These are phyloP conservation scores for Acropternis orthonyx DNA, from an alignment of 2,797 vertebrate genomes.

Conservation along the genomic window DNA sequence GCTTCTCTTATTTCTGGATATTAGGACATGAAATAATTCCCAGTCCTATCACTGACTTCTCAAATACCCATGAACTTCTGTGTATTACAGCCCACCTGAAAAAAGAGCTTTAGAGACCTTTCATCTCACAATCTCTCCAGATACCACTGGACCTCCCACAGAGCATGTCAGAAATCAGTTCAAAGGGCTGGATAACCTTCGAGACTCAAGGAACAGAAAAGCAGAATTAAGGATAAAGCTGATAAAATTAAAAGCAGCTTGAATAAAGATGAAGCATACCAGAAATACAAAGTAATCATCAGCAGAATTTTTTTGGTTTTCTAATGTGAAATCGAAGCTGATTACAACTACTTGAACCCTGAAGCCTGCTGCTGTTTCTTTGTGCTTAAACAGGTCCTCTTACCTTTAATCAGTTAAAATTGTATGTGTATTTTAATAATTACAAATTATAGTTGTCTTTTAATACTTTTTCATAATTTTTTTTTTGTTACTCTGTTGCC, in stretches of 20 bases:
- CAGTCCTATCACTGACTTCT: not conserved
- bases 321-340: constrained; percentile 7
- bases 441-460: constrained; percentile 38
- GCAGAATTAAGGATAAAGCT: constrained; percentile 6
- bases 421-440: constrained; percentile 16
- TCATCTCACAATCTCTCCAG: not conserved
- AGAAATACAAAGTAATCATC: not conserved
- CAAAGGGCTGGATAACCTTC: not conserved
- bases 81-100: not conserved
- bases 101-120: not conserved
- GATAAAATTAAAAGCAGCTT: constrained; percentile 26
- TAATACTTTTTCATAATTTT: not conserved
- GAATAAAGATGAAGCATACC: not conserved
- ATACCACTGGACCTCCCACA: not conserved
- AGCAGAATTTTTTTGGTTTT: not conserved
- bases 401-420: constrained; percentile 57
- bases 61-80: not conserved
- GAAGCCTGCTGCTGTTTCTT: not conserved
- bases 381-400: constrained; percentile 2
- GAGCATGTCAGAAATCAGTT: not conserved
- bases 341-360: not conserved
- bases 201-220: not conserved
- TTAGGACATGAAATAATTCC: not conserved
- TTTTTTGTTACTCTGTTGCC: not conserved
- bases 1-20: not conserved